Evolutionary conservation across 2,797 vertebrate species (phyloP).

Genomic region (Megalops cyprinoides): DNA sequence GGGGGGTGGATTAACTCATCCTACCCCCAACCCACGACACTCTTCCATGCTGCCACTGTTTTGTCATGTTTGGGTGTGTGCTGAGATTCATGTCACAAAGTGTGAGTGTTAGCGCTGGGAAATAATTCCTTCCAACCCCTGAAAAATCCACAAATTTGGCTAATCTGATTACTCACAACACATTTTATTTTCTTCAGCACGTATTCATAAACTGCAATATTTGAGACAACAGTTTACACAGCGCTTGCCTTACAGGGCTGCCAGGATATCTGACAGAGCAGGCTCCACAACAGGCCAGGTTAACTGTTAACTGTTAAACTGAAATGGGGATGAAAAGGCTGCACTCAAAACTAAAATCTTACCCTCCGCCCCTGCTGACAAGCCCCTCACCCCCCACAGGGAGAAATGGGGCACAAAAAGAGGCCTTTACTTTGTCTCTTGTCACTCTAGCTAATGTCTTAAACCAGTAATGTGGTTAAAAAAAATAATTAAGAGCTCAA

Average conservation of each 20-base stretch:
- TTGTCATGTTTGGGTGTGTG: slow-evolving; percentile 41
- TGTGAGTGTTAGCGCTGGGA: no score
- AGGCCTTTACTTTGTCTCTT: not conserved
- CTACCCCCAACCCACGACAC: slow-evolving; percentile 21
- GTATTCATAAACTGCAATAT: no score
- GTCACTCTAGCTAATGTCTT: not conserved
- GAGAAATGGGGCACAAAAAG: not conserved
- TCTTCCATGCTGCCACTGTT: slow-evolving; percentile 39
- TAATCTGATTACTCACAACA: not conserved
- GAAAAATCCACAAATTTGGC: slow-evolving; percentile 29
- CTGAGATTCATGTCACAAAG: slow-evolving; percentile 36
- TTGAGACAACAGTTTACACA: no score
- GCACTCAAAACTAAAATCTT: not conserved
- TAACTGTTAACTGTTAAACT: not conserved
- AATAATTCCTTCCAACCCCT: no score
- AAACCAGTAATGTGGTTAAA: not conserved
- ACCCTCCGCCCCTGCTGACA: not conserved
- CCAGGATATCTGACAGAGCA: not conserved
- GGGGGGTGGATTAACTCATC: slow-evolving; percentile 25
- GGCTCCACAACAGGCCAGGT: not conserved
- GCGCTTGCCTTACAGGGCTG: no score
- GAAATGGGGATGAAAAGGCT: not conserved
- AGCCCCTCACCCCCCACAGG: not conserved
- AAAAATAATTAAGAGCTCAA: no score
- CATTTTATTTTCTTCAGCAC: no score